Conservation (phyloP, 2,888 invertebrate species). For the Volucella inanis region DNA sequence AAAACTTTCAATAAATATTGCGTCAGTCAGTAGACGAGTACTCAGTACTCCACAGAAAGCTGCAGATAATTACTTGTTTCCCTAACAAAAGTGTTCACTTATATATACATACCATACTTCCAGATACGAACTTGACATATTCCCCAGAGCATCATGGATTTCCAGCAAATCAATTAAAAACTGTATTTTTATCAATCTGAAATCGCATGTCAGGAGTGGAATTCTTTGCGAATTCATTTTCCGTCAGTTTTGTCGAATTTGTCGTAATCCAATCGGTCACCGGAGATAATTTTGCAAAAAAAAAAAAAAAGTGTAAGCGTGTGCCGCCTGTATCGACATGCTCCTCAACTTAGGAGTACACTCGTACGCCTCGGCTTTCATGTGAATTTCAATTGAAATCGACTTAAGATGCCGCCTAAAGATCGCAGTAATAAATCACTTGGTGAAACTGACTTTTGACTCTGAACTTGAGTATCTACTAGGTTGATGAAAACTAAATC, state of each 20-base stretch:
- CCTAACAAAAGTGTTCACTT: constrained; percentile 9
- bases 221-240: constrained; percentile 16
- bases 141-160: constrained; percentile 10
- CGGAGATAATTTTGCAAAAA: not conserved
- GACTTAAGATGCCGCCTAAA: not conserved
- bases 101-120: constrained; percentile 8
- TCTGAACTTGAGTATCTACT: too few relatives aligned
- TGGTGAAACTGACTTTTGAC: too few relatives aligned
- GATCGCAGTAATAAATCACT: constrained; percentile 1
- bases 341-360: too few relatives aligned
- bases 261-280: constrained; percentile 1
- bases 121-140: constrained; percentile 17
- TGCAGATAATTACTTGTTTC: constrained; percentile 16
- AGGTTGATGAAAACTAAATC: too few relatives aligned
- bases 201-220: constrained; percentile 7
- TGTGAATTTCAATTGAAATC: constrained; percentile 25
- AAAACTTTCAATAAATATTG: constrained; percentile 21
- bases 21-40: constrained; percentile 22
- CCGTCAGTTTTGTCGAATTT: constrained; percentile 31
- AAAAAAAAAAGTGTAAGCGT: not conserved
- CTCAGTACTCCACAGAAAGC: not conserved
- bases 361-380: not conserved
- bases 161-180: constrained; percentile 42
- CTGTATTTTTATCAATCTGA: not conserved
- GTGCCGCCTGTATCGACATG: not conserved